Evolutionary conservation across 2,888 invertebrate species (phyloP).

Genomic region (Idaea straminata): DNA sequence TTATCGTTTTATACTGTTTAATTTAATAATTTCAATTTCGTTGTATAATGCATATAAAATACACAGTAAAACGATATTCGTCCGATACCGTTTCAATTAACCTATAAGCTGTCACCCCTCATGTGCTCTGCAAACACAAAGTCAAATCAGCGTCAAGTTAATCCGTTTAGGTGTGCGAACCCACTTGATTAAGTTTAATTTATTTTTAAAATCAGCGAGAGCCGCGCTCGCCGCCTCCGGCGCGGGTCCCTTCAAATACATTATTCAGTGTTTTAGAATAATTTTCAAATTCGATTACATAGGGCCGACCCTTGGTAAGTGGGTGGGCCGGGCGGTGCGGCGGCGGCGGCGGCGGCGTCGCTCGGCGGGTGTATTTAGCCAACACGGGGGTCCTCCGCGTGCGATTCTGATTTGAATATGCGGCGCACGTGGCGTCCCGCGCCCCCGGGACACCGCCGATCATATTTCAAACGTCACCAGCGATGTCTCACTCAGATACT

Average conservation of each 20-base stretch:
- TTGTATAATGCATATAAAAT: conserved; percentile 1
- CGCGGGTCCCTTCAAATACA: conserved; percentile 75
- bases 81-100: conserved; percentile 65
- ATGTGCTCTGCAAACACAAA: conserved; percentile 69
- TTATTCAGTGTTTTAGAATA: conserved; percentile 81
- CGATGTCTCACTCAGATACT: conserved; percentile 80
- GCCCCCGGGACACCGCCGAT: conserved; percentile 72
- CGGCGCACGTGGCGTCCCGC: conserved; percentile 74
- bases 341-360: conserved; percentile 29
- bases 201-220: conserved; percentile 78
- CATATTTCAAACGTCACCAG: conserved; percentile 80
- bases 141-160: conserved; percentile 79
- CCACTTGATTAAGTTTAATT: conserved; percentile 81
- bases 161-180: conserved; percentile 80
- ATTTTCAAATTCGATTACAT: conserved; percentile 81
- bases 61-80: conserved; percentile 45
- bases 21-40: no score
- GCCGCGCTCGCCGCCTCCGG: conserved; percentile 66
- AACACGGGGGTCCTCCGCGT: conserved; percentile 78
- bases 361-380: conserved; percentile 78
- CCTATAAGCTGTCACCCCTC: conserved; percentile 66
- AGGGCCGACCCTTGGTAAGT: conserved; percentile 78
- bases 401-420: conserved; percentile 79
- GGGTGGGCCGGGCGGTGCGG: conserved; percentile 65
- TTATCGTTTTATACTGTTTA: not conserved